Percentiles rank a stretch among this genome's conserved stretches.
Evolutionary conservation across 2,888 invertebrate genomes (phyloP).

Genomic region (Euspilapteryx auroguttella): DNA sequence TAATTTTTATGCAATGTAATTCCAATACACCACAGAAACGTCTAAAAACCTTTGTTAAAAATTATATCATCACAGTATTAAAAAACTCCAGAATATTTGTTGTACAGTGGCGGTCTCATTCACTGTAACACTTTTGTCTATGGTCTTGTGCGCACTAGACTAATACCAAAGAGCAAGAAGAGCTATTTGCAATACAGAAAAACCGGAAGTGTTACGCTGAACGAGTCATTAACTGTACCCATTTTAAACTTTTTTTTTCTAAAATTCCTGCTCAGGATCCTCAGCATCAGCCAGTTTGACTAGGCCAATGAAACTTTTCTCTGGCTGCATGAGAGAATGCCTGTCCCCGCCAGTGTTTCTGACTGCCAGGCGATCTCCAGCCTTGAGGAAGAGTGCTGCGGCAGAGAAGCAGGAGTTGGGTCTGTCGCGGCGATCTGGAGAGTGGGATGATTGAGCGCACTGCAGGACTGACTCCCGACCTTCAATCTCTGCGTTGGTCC

Average conservation of each 20-base stretch:
- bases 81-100: too few relatives aligned
- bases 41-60: too few relatives aligned
- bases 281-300: slow-evolving; percentile 68
- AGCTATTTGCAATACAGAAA: too few relatives aligned
- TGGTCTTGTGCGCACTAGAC: too few relatives aligned
- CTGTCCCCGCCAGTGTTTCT: slow-evolving; percentile 70
- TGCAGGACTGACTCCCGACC: slow-evolving; percentile 67
- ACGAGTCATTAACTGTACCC: too few relatives aligned
- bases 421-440: slow-evolving; percentile 51
- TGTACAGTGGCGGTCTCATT: too few relatives aligned
- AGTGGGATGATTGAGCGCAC: slow-evolving; percentile 71
- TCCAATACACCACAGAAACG: too few relatives aligned
- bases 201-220: too few relatives aligned
- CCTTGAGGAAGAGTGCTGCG: slow-evolving; percentile 63
- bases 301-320: slow-evolving; percentile 84
- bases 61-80: too few relatives aligned
- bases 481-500: slow-evolving; percentile 52
- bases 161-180: too few relatives aligned
- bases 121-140: too few relatives aligned
- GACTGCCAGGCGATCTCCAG: slow-evolving; percentile 68
- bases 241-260: slow-evolving; percentile 19
- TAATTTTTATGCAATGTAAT: too few relatives aligned
- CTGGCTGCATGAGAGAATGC: slow-evolving; percentile 70
- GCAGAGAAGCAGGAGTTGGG: slow-evolving; percentile 77
- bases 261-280: slow-evolving; percentile 33